phyloP scores from a whole-genome alignment of 2,113 vertebrate species.

The Turdus rufiventris region DNA sequence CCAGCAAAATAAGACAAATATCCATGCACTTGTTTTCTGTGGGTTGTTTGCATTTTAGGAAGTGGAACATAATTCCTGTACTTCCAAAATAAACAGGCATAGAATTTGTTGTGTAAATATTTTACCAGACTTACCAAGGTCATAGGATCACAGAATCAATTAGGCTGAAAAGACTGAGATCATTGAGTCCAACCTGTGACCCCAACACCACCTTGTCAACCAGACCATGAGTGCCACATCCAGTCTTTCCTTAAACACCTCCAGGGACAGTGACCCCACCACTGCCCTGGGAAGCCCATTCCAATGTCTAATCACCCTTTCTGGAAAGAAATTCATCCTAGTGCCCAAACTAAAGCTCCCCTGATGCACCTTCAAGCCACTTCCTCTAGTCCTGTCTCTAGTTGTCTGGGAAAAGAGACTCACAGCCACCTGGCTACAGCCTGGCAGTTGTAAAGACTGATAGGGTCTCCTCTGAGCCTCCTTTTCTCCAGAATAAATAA shows the following conservation, averaged over 20 bases:
- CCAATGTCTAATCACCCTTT: background rate
- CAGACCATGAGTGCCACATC: no score
- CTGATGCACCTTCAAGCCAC: background rate
- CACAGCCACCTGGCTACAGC: accelerated
- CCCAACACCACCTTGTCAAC: background rate
- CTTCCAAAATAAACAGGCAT: background rate
- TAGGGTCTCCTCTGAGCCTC: background rate
- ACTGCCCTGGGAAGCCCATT: background rate
- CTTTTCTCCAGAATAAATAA: background rate
- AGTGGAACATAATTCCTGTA: background rate
- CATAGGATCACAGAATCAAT: background rate
- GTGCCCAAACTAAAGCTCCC: background rate
- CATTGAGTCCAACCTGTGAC: accelerated
- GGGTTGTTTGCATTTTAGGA: background rate
- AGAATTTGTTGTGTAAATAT: background rate
- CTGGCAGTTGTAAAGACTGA: background rate
- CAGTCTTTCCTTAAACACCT: background rate
- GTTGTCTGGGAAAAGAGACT: background rate
- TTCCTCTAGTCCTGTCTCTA: background rate
- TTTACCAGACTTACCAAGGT: background rate
- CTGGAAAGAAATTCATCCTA: background rate
- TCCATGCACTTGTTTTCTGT: background rate
- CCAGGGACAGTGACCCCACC: background rate
- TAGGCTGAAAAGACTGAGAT: background rate
- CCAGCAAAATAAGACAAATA: background rate